Base-by-base conservation (phyloP, 2,888 invertebrate genomes). In the Eumacrocentrus americanus region DNA sequence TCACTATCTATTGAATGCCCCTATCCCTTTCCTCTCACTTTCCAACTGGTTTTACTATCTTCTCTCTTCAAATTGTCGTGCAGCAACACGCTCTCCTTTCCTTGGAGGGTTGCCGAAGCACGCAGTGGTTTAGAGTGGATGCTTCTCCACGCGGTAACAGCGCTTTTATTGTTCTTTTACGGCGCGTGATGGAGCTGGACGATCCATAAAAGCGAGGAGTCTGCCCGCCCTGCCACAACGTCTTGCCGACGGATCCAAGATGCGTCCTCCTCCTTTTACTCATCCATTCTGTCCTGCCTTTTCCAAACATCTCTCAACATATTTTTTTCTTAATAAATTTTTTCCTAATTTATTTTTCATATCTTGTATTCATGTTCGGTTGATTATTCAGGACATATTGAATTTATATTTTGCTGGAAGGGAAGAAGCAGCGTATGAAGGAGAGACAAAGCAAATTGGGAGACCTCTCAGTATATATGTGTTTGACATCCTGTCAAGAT, bases 101-200 rank as follows among this genome's bases (percentile, higher is more conserved):
- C 18, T 51, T 40, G 16, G 34, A 34, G 50, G 44, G 22, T 20
- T 44, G 20, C 58, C 63, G 66, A 60, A 67, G 65, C 65, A 72
- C 75, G 72, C 75, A 72, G 72, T 73, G 72, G 68, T 74, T 74
- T 71, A 67, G 67, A 70, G 67, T 70, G 67, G 69, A 63, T 70
- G 68, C 64, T 69, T 71, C 69, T 64, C 66, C 67, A 64, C 66
- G 72, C 61, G 64, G 75, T 75, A 79, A 78, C 76, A 75, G 73
- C 70, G 73, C 70, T 79, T 80, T 80, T 80, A 79, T 80, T 78
- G 76, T 76, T 73, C 73, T 80, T 80, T 80, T 79, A 80, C 76
- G 78, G 71, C 69, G 70, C 73, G 72, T 79, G 77, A 80, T 79
- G 78, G 75, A 79, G 73, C 78, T 77, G 79, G 77, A 79, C 77